These are phyloP conservation scores for Chlorospingus flavigularis DNA, from an alignment of 2,797 vertebrate genomes.

Conservation along the genomic window DNA sequence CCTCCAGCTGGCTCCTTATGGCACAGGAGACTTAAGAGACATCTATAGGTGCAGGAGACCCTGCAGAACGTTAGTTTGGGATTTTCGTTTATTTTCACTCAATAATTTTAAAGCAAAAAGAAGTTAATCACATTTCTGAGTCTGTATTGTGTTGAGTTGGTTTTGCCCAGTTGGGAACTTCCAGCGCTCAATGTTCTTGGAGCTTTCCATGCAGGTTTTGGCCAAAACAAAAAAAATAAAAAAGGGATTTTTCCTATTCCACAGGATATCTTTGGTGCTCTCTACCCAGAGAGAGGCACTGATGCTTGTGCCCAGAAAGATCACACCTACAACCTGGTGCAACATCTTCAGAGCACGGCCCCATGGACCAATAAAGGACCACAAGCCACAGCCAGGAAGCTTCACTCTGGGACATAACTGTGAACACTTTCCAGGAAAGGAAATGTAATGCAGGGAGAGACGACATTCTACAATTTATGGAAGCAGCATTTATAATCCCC, in stretches of 20 bases:
- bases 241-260: neutral
- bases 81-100: neutral
- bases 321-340: neutral
- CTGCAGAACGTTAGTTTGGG: neutral
- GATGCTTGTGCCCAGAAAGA: neutral
- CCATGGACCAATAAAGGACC: neutral
- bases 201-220: neutral
- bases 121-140: rapidly evolving
- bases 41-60: neutral
- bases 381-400: neutral
- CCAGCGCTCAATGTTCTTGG: neutral
- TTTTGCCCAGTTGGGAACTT: neutral
- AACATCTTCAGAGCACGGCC: neutral
- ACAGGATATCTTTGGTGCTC: neutral
- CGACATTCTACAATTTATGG: neutral
- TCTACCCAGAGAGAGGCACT: neutral
- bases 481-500: neutral
- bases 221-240: neutral
- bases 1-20: neutral
- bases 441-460: neutral
- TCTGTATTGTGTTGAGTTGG: rapidly evolving
- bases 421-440: neutral
- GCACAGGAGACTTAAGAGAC: neutral
- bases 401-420: neutral
- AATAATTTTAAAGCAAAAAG: neutral